Conservation (phyloP, 2,888 invertebrate genomes). For the Sminthurinus aureus region DNA sequence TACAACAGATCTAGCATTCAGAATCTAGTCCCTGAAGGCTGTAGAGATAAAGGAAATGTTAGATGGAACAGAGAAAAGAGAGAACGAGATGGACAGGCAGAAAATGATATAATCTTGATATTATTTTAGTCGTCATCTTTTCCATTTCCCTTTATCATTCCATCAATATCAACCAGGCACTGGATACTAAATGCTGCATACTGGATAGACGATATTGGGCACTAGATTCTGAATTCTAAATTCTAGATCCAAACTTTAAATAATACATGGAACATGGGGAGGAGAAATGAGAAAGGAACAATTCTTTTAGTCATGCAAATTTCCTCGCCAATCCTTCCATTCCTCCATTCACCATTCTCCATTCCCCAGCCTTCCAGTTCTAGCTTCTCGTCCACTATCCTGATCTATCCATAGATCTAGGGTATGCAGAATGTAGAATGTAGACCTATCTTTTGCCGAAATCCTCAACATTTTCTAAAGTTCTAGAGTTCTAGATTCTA, state of each 20-base stretch:
- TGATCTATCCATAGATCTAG: too few species aligned
- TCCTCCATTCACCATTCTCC: background rate
- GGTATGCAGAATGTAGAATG: too few species aligned
- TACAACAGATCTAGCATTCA: too few species aligned
- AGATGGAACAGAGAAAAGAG: background rate
- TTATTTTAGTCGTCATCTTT: background rate
- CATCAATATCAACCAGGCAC: background rate
- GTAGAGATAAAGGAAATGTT: background rate
- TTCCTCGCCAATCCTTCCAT: background rate
- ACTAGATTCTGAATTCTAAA: too few species aligned
- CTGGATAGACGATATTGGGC: too few species aligned
- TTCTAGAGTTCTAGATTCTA: too few species aligned
- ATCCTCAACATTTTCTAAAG: too few species aligned
- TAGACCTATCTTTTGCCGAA: too few species aligned
- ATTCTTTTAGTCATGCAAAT: constrained; percentile 2
- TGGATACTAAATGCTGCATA: too few species aligned
- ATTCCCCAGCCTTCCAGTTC: background rate
- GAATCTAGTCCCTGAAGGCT: too few species aligned
- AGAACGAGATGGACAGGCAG: background rate
- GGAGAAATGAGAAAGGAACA: background rate
- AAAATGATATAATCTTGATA: background rate
- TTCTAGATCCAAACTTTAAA: too few species aligned
- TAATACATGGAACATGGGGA: background rate
- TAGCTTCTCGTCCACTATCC: background rate
- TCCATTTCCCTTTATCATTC: background rate